Conservation (phyloP, 2,797 vertebrate genomes). For the Enteromius paludinosus region DNA sequence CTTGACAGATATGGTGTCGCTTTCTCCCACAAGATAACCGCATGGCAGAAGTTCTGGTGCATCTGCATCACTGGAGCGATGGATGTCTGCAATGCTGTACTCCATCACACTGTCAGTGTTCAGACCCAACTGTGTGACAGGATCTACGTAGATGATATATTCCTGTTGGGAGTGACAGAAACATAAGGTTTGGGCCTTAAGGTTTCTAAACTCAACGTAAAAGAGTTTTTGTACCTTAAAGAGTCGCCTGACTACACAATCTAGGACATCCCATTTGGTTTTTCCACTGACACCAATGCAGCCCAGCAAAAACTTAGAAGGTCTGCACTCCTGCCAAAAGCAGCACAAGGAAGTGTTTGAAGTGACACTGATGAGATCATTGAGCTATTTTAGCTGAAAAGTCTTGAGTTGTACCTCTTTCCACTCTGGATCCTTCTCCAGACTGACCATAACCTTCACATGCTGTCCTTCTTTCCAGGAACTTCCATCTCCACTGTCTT, state of each 20-base stretch:
- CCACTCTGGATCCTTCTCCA: constrained; percentile 81
- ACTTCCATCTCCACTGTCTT: constrained; percentile 81
- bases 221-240: constrained; percentile 78
- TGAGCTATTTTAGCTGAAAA: neutral
- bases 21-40: constrained; percentile 87
- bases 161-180: constrained; percentile 71
- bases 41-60: constrained; percentile 86
- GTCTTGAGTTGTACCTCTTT: constrained; percentile 77
- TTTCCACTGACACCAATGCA: constrained; percentile 88
- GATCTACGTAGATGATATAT: constrained; percentile 86
- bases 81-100: constrained; percentile 85
- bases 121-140: constrained; percentile 82
- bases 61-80: constrained; percentile 71
- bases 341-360: neutral
- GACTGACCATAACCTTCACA: constrained; percentile 85
- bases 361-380: neutral
- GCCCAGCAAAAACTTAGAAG: constrained; percentile 83
- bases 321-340: constrained; percentile 76
- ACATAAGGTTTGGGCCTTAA: neutral
- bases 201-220: neutral
- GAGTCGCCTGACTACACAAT: constrained; percentile 84
- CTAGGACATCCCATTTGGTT: constrained; percentile 89
- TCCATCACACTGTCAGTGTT: constrained; percentile 84
- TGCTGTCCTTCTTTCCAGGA: constrained; percentile 85
- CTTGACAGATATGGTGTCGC: constrained; percentile 82